Evolutionary conservation across 2,888 invertebrate genomes (phyloP).

Genomic region (Eledone cirrhosa): DNA sequence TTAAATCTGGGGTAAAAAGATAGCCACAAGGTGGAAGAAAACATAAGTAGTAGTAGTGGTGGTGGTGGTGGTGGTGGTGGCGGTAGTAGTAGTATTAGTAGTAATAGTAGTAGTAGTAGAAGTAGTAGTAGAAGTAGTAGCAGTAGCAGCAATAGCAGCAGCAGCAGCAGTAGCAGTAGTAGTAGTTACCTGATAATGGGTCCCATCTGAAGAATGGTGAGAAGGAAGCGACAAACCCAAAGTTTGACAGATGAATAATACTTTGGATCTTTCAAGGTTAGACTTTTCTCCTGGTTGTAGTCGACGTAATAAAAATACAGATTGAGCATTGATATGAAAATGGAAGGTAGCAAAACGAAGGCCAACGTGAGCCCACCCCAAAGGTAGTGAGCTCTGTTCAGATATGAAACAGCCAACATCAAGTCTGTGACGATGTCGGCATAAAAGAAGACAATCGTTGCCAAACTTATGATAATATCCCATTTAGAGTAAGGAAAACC

Average conservation of each 20-base stretch:
- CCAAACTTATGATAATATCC: conserved; percentile 47
- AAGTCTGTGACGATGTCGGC: conserved; percentile 53
- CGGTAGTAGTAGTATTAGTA: too few species aligned
- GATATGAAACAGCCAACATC: conserved; percentile 50
- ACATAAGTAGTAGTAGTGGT: too few species aligned
- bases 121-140: too few species aligned
- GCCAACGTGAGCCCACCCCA: conserved; percentile 48
- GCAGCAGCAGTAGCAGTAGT: not conserved
- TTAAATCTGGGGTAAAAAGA: too few species aligned
- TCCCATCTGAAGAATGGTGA: conserved; percentile 54
- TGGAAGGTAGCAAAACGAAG: conserved; percentile 48
- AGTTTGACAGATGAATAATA: conserved; percentile 38
- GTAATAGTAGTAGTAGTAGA: too few species aligned
- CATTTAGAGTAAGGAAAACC: conserved; percentile 17
- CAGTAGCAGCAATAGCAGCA: too few species aligned
- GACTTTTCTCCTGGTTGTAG: conserved; percentile 44
- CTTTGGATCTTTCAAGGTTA: conserved; percentile 37
- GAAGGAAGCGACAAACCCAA: conserved; percentile 50
- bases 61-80: too few species aligned
- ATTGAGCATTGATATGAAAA: conserved; percentile 49
- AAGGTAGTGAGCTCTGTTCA: conserved; percentile 35
- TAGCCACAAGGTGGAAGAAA: too few species aligned
- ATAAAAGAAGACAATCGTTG: conserved; percentile 49
- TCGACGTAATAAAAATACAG: conserved; percentile 55
- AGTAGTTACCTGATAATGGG: conserved; percentile 53